Evolutionary conservation across 2,797 vertebrate genomes (phyloP), one percentile per base, ranked within the genome.

Genomic region (Leuciscus waleckii): DNA sequence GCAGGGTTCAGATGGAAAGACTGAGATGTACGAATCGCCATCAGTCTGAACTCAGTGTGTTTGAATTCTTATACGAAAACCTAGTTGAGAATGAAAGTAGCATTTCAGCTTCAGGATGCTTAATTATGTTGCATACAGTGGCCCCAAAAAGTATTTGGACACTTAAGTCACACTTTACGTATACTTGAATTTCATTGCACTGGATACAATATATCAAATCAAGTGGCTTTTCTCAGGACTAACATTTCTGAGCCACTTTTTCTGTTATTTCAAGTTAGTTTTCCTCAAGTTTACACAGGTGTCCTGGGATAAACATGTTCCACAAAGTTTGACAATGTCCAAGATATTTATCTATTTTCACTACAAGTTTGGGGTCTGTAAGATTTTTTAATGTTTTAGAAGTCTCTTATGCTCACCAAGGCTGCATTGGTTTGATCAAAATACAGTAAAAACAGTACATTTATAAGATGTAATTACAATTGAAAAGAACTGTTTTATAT

Each of bases 71-170:
- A 65, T 21, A 77, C 85, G 85, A 83, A 79, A 90, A 91, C 89
- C 90, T 93, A 89, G 92, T 90, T 92, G 85, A 91, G 77, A 75
- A 86, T 93, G 92, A 91, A 90, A 90, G 90, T 90, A 88, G 70
- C 88, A 63, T 67, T 89, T 79, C n/a, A 67, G 86, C 49, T 23
- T 51, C 39, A 74, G 46, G 35, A 83, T 1, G 0, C 8, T 65
- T 54, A 41, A 16, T 65, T 79, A 32, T 49, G 51, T 14, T 58
- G 37, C 14, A 16, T 58, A 49, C 8, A 19, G 43, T 74, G 21
- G 10, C 39, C 26, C n/a, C 39, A 21, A 29, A 79, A 43, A 32
- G 17, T 21, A 32, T 79, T 41, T 32, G 17, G 11, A 46, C 21
- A 77, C 23, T 26, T 58, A 58, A 58, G 23, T 69, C 67, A 19